A percentile compares a stretch with the other conserved stretches of the same genome.
Evolutionary conservation across 2,113 vertebrate species (phyloP).

Genomic region (Bombycilla garrulus): DNA sequence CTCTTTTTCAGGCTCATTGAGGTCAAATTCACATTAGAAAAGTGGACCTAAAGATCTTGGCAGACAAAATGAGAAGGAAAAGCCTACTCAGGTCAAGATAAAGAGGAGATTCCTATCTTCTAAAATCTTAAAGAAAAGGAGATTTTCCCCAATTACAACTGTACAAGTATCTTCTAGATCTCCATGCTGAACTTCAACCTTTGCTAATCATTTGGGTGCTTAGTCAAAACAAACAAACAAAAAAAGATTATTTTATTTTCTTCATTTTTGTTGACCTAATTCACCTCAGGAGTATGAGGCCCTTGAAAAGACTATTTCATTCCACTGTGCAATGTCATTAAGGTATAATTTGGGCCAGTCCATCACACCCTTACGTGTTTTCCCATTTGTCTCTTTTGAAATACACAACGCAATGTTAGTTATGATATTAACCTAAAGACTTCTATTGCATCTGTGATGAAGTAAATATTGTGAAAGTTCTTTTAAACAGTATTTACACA

Average conservation of each 20-base stretch:
- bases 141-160: not conserved
- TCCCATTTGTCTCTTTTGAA: not conserved
- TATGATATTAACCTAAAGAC: not conserved
- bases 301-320: not conserved
- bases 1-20: not conserved
- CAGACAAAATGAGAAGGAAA: not conserved
- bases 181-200: not conserved
- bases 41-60: not conserved
- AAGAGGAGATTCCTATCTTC: not conserved
- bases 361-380: not conserved
- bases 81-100: not conserved
- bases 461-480: not conserved
- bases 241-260: accelerated
- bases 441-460: not conserved
- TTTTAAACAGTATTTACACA: not conserved
- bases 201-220: not conserved
- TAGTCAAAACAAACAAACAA: not conserved
- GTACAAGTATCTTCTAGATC: not conserved
- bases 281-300: not conserved
- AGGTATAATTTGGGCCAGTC: not conserved
- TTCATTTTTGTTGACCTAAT: not conserved
- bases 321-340: not conserved
- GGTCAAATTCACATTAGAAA: not conserved
- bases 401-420: not conserved
- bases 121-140: not conserved